These are phyloP conservation scores for Dryocosmus kuriphilus DNA, from an alignment of 2,888 invertebrate genomes.

Conservation along the genomic window DNA sequence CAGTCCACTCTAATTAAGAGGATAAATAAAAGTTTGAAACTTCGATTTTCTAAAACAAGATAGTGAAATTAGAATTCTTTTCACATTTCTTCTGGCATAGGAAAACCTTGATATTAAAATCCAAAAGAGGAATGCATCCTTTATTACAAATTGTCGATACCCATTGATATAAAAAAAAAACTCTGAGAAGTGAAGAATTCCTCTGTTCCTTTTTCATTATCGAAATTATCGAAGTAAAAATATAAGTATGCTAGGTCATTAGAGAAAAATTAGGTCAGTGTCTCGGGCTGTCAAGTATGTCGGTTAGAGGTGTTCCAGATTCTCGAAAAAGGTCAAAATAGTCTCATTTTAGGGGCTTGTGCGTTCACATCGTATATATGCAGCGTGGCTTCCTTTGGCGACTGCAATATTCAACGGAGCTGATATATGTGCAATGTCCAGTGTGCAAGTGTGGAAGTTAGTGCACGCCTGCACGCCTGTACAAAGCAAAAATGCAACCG, in stretches of 20 bases:
- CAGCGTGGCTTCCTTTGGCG: constrained; percentile 26
- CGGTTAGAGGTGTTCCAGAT: background rate
- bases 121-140: background rate
- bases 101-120: background rate
- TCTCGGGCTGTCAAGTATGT: constrained; percentile 3
- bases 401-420: constrained; percentile 7
- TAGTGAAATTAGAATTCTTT: background rate
- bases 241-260: background rate
- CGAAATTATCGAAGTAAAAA: constrained; percentile 7
- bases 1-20: no score
- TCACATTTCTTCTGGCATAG: no score
- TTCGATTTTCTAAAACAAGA: no score
- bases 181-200: background rate
- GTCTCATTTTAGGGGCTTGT: constrained; percentile 32
- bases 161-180: background rate
- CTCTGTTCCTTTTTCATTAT: background rate
- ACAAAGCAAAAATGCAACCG: constrained; percentile 68
- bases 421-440: constrained; percentile 47
- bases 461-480: constrained; percentile 51
- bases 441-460: constrained; percentile 46
- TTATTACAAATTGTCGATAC: background rate
- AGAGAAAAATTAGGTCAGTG: background rate
- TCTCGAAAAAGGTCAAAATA: constrained; percentile 12
- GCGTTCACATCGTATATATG: constrained; percentile 5
- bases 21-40: no score